Percentiles rank a stretch among this genome's conserved stretches.
phyloP scores from a whole-genome alignment of 1,140 invertebrate genomes.

The Eriocheir sinensis region DNA sequence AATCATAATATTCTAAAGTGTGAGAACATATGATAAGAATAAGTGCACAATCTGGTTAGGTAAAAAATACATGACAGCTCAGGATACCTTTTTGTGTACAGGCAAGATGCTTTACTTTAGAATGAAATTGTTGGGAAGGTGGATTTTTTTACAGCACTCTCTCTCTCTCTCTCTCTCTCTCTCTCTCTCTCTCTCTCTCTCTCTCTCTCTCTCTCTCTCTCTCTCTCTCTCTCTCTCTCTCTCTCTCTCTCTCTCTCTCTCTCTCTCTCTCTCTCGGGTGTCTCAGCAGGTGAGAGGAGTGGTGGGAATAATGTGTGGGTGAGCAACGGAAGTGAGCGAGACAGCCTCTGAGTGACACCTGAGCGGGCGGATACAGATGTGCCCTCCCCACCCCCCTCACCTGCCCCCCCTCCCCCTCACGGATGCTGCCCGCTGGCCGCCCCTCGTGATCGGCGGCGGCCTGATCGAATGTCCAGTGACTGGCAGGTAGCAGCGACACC shows the following conservation, averaged over 20 bases:
- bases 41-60: too few species aligned
- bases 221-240: not conserved
- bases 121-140: too few species aligned
- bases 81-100: too few species aligned
- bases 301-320: constrained; percentile 7
- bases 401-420: not conserved
- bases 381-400: not conserved
- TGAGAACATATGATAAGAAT: too few species aligned
- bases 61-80: too few species aligned
- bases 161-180: not conserved
- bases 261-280: not conserved
- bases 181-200: not conserved
- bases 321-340: constrained; percentile 19
- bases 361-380: constrained; percentile 20
- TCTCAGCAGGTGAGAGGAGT: not conserved
- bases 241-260: constrained; percentile 6
- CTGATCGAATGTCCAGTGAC: constrained; percentile 19
- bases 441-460: not conserved
- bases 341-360: not conserved
- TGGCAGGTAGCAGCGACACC: not conserved
- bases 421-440: constrained; percentile 7
- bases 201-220: constrained; percentile 22
- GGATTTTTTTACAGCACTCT: too few species aligned
- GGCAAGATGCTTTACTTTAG: too few species aligned
- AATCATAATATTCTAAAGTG: too few species aligned